phyloP scores from a whole-genome alignment of 1,140 invertebrate genomes.

The Limonius californicus region DNA sequence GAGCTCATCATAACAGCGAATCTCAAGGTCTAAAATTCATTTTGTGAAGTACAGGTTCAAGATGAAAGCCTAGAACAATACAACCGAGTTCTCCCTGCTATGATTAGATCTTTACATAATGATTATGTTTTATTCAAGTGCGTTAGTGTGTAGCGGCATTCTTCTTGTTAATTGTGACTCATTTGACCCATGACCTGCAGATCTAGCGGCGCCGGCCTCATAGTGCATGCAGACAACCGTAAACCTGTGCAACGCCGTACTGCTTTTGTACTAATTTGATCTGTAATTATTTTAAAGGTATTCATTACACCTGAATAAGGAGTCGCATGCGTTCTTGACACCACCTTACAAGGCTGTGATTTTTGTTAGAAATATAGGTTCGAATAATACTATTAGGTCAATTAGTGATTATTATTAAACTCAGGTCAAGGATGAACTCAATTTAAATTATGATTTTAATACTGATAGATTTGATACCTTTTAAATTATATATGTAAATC shows the following conservation, averaged over 20 bases:
- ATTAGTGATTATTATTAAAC: too few relatives aligned
- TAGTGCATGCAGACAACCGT: constrained; percentile 8
- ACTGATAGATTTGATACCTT: too few relatives aligned
- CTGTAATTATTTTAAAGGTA: not conserved
- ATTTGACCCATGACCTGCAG: constrained; percentile 25
- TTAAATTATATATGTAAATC: too few relatives aligned
- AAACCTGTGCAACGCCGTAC: not conserved
- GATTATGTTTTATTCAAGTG: constrained; percentile 27
- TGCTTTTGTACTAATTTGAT: not conserved
- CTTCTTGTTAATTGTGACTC: constrained; percentile 26
- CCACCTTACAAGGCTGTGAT: not conserved
- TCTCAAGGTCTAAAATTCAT: too few relatives aligned
- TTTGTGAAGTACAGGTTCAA: too few relatives aligned
- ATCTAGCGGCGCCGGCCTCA: constrained; percentile 5
- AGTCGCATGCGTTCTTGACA: not conserved
- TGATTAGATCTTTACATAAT: constrained; percentile 21
- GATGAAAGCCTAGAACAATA: not conserved
- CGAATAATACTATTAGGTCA: too few relatives aligned
- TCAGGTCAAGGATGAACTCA: too few relatives aligned
- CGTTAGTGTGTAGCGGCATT: constrained; percentile 24
- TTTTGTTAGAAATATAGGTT: not conserved
- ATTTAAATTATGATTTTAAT: too few relatives aligned
- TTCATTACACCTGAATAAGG: not conserved
- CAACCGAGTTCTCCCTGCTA: not conserved
- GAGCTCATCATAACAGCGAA: too few relatives aligned